Conservation (phyloP, 2,113 vertebrate genomes). For the Gyps fulvus region DNA sequence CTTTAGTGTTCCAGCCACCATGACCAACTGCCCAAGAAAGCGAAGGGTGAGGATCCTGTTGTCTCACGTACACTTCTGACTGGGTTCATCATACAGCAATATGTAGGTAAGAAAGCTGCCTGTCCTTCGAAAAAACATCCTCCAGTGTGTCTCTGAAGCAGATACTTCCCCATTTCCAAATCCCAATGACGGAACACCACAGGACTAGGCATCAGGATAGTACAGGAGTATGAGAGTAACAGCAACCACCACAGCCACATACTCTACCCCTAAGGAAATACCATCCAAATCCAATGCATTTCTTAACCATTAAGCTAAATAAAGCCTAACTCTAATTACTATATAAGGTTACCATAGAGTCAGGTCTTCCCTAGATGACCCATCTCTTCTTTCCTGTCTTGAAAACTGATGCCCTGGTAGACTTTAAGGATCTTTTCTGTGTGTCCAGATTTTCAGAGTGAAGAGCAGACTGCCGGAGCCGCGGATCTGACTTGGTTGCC, state of each 20-base stretch:
- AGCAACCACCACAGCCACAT: neutral
- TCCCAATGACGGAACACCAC: neutral
- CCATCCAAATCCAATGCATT: neutral
- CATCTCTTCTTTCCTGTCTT: neutral
- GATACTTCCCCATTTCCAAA: neutral
- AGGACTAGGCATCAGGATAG: neutral
- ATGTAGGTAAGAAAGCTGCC: neutral
- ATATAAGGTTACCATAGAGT: neutral
- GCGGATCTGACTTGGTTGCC: neutral
- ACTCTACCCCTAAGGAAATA: neutral
- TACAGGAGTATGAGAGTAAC: neutral
- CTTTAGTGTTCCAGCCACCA: neutral
- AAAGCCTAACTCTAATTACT: neutral
- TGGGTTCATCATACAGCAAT: neutral
- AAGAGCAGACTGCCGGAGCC: neutral
- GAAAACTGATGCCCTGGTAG: neutral
- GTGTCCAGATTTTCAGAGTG: neutral
- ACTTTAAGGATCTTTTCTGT: neutral
- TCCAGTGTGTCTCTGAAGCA: neutral
- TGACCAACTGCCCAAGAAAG: neutral
- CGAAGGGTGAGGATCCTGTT: neutral
- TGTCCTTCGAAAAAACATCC: neutral
- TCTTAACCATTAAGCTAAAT: neutral
- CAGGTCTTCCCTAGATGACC: neutral
- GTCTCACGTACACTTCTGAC: neutral